Evolutionary conservation across 2,797 vertebrate genomes (phyloP).

Genomic region (Cheracebus regulus): DNA sequence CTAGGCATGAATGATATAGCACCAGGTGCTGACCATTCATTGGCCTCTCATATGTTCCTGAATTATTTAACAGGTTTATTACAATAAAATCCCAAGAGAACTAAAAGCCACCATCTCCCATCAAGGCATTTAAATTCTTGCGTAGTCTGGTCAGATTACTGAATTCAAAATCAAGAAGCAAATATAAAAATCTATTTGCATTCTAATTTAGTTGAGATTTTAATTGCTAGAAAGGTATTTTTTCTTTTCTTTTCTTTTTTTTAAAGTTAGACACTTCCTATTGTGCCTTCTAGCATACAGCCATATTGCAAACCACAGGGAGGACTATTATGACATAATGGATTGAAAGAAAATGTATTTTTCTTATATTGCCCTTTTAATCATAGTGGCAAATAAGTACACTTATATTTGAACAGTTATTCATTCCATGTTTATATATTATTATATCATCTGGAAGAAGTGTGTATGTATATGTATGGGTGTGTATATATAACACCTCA

Average conservation of each 20-base stretch:
- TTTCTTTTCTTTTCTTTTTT: not conserved
- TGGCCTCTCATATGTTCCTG: conserved; percentile 52
- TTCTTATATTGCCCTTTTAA: not conserved
- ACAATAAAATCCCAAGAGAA: conserved; percentile 57
- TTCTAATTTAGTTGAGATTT: conserved; percentile 47
- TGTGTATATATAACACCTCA: not conserved
- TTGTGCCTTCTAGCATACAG: not conserved
- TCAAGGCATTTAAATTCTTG: conserved; percentile 62
- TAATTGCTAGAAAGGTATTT: not conserved
- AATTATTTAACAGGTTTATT: conserved; percentile 75
- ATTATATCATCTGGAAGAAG: not conserved
- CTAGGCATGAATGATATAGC: conserved; percentile 42
- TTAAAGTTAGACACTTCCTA: not conserved
- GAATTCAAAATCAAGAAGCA: conserved; percentile 59
- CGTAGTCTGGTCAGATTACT: conserved; percentile 38
- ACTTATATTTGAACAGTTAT: conserved; percentile 20
- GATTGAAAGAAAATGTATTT: not conserved
- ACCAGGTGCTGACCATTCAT: conserved; percentile 54
- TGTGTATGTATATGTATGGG: not conserved
- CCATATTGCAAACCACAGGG: not conserved
- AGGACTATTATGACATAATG: not conserved
- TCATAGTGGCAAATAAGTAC: not conserved
- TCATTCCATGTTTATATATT: not conserved
- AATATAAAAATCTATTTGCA: conserved; percentile 34
- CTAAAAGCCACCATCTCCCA: not conserved